Base-by-base conservation (phyloP, 2,888 invertebrate species). In the Drosophila neoperkinsi region DNA sequence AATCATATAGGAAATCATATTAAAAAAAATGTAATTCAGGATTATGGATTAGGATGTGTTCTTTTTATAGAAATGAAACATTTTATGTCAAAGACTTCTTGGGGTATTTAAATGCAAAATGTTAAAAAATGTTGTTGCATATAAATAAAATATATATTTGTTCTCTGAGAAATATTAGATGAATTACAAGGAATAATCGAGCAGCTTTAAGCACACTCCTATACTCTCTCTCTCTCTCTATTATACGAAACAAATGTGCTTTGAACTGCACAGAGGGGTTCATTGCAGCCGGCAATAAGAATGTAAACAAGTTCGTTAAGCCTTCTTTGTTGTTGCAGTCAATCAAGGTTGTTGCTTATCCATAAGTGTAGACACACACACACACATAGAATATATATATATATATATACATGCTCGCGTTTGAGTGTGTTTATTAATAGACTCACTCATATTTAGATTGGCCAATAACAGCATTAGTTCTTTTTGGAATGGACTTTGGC, bases 231-330 rank as follows among this genome's bases (percentile, higher is more conserved):
- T 50, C 52, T 55, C 11, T n/a, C 1, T 25, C 51, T 55, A 33
- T 55, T 38, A 25, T 9, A 36, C 16, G 13, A 28, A 16, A 13
- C 28, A 21, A 10, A 36, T 21, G 21, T 51, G n/a, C 21, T 60
- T 60, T 51, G 4, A 41, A 56, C 7, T n/a, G 28, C 28, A 38
- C 13, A 25, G 25, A 25, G 25, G 25, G 25, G 25, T 25, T 25
- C 25, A 30, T 51, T 74, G 66, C 66, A 77, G 69, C 90, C 90
- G 86, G 86, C 76, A 56, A 64, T 70, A 63, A 68, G 65, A 77
- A 84, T 74, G 89, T 90, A 90, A 87, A 90, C 86, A 87, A 90
- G 89, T 89, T 88, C 89, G 82, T 90, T 88, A 88, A 79, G 74
- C 70, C 56, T 50, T 73, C 56, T 71, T 74, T 78, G 76, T 79